These are phyloP conservation scores for Crocallis elinguaria DNA, from an alignment of 2,888 invertebrate genomes.

Conservation along the genomic window DNA sequence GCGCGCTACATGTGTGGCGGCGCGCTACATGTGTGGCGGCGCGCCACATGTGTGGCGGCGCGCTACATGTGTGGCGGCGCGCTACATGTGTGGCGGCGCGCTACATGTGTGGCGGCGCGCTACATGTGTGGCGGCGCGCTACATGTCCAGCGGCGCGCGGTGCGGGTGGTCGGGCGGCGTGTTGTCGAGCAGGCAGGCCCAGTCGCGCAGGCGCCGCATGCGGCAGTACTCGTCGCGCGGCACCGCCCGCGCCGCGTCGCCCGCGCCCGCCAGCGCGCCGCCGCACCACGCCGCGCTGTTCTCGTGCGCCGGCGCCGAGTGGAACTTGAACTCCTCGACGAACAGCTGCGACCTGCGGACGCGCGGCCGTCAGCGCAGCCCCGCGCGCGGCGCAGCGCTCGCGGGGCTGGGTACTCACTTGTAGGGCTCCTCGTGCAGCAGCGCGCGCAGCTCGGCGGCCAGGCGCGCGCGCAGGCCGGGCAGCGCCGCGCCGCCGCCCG, in stretches of 20 bases:
- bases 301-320: constrained; percentile 88
- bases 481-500: constrained; percentile 94
- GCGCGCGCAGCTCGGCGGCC: constrained; percentile 88
- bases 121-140: background rate
- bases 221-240: constrained; percentile 90
- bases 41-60: too few species aligned
- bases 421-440: constrained; percentile 87
- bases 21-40: too few species aligned
- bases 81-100: background rate
- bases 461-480: constrained; percentile 93
- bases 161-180: constrained; percentile 65
- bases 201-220: constrained; percentile 90
- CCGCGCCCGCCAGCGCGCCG: constrained; percentile 82
- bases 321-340: constrained; percentile 87
- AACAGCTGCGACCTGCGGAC: constrained; percentile 49
- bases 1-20: too few species aligned
- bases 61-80: too few species aligned
- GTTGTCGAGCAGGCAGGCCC: constrained; percentile 89
- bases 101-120: too few species aligned
- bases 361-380: constrained; percentile 8
- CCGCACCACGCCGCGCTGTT: constrained; percentile 94
- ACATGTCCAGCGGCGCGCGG: constrained; percentile 37
- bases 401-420: constrained; percentile 49
- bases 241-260: constrained; percentile 85
- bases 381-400: background rate